Base-by-base conservation (phyloP, 2,113 vertebrate genomes). In the Paraplagusia blochii region DNA sequence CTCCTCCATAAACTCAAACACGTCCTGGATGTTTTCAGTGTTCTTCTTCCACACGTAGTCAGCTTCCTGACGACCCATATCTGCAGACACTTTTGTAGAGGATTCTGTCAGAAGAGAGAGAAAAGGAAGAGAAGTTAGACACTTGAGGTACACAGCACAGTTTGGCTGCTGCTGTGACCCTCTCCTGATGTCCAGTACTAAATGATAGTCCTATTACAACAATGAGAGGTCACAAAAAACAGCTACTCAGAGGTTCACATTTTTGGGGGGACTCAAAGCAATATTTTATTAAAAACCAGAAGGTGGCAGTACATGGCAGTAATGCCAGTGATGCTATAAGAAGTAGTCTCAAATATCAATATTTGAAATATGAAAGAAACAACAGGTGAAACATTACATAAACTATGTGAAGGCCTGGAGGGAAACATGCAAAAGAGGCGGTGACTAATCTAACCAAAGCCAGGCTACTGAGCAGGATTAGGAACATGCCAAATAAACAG, bases 1-100 rank as follows among this genome's bases (percentile, higher is more conserved):
- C 46, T 93, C 94, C 70, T 97, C 94, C 89, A 98, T 94, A 89
- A 97, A 88, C 22, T 95, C 90, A 67, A 98, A 98, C 0, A 94
- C 90, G 38, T 96, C 95, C 10, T 93, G 90, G 80, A 98, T 98
- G 84, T 97, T 94, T 53, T 90, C 93, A 0, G 95, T 97, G 78
- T 88, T 92, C 52, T 97, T 96, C 88, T 95, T 98, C 96, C 96
- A 97, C 55, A 92, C 86, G 11, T 84, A 82, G 66, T 87, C 83
- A 0, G 34, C 79, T 47, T 95, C 95, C 50, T 94, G 94, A 53
- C 91, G 89, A 19, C 94, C 94, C 94, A 96, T 95, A 34, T 85
- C 87, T 85, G 91, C 89, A 85, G 86, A 76, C 73, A 80, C 83
- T 88, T 91, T 89, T 49, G 65, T 83, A 63, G 90, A 80, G 84